Evolutionary conservation across 2,888 invertebrate genomes (phyloP), one percentile per base, ranked within the genome.

Genomic region (Cosmorhoe ocellata): DNA sequence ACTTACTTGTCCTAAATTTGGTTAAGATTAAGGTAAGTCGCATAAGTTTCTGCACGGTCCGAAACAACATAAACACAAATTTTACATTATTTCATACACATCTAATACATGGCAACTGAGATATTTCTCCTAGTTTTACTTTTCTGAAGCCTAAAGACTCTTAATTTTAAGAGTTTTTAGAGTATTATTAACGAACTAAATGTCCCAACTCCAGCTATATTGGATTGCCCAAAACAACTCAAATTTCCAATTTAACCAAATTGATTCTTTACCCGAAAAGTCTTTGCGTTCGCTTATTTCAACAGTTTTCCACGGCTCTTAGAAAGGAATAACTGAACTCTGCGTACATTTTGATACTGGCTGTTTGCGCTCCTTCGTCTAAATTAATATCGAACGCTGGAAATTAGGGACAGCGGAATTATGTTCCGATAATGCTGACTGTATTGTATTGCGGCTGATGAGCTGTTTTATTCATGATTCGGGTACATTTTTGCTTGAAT

Each of bases 381-480:
- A 75, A 78, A 80, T 79, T 76, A 77, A 77, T 76, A 78, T 71
- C 66, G 71, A 69, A 66, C 65, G 67, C 63, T 62, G 64, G 58
- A 71, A 73, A 78, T 81, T 71, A 75, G 63, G 64, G 60, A 58
- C 64, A 57, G 61, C 56, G 59, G 58, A 73, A 71, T 78, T 69
- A 69, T 68, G 64, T 64, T 63, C 59, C 63, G 60, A 69, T 66
- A 68, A 59, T 52, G 64, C 60, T 63, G 67, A 66, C 61, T 52
- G 44, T 47, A 41, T 42, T 47, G 52, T 59, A 61, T 53, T 54
- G 58, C 49, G 39, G 24, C 44, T 50, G 53, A 58, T 56, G 42
- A 52, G 22, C 47, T 40, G 61, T 34, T 56, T 54, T 57, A 63
- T 57, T 53, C 44, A 52, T 55, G 55, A 50, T 38, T 45, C 33